Evolutionary conservation across 2,888 invertebrate species (phyloP), one percentile per base, ranked within the genome.

Genomic region (Ichneumon xanthorius): DNA sequence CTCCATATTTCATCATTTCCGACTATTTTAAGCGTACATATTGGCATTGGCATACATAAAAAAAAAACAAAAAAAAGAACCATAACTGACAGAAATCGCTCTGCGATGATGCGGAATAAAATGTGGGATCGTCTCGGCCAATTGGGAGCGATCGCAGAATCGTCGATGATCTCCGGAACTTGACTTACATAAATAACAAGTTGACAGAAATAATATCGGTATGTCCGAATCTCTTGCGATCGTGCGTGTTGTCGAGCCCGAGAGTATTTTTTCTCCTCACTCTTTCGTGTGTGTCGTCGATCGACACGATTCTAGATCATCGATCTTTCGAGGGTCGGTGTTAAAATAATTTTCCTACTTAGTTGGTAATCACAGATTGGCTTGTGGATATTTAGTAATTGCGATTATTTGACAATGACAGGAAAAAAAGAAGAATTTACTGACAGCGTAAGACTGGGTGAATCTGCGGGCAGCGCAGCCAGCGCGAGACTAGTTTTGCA

Each of bases 401-500:
- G 11, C n/a, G 48, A 30, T 79, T 75, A 58, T 9, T 22, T 58
- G 33, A 50, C 70, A 79, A 68, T 26, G 45, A 16, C 14, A 48
- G 45, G 45, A 48, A 48, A 48, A 48, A 48, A 48, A 16, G 11
- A 72, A 73, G 72, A 58, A 78, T 67, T 79, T 78, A 79, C 83
- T 70, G 70, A 45, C 78, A 83, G 63, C 55, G 63, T 55, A 61
- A 55, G 53, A 58, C 58, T 63, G 33, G 48, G 33, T 30, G 37
- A 48, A 14, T 65, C 33, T 26, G 30, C 30, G 58, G 22, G 22
- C 30, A 26, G 63, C 63, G 16, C 63, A 33, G 63, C 63, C 63
- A 63, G 2, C 63, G 63, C 26, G 30, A 30, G 63, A 58, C 58
- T 22, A 26, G 16, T 16, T 30, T n/a, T 63, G 30, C 30, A 16